Conservation (phyloP, 2,113 vertebrate species). For the Lasiurus borealis region DNA sequence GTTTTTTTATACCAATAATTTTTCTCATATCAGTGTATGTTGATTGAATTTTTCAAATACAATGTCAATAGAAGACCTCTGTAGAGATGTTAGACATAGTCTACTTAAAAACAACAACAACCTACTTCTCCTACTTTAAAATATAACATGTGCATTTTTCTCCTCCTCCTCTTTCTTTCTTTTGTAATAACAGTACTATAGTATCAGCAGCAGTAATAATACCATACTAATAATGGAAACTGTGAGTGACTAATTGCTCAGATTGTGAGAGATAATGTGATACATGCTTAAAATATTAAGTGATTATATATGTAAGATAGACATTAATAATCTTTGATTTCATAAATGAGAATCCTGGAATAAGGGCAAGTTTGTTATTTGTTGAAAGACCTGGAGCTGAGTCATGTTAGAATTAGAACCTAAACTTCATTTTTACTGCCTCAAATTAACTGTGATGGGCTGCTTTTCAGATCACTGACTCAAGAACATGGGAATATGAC, state of each 20-base stretch:
- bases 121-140: neutral
- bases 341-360: neutral
- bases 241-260: neutral
- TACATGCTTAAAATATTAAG: neutral
- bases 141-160: neutral
- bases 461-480: neutral
- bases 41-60: neutral
- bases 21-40: neutral
- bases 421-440: neutral
- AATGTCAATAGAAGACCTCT: neutral
- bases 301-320: neutral
- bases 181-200: neutral
- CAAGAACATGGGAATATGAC: neutral
- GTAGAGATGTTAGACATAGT: neutral
- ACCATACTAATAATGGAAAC: neutral
- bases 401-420: neutral
- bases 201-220: too few species aligned
- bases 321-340: neutral
- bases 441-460: neutral
- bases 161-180: neutral
- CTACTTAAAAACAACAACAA: neutral
- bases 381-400: neutral
- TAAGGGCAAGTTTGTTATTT: neutral
- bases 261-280: neutral
- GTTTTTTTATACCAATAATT: neutral